Conservation (phyloP, 2,888 invertebrate genomes). For the Rhorus exstirpatorius region DNA sequence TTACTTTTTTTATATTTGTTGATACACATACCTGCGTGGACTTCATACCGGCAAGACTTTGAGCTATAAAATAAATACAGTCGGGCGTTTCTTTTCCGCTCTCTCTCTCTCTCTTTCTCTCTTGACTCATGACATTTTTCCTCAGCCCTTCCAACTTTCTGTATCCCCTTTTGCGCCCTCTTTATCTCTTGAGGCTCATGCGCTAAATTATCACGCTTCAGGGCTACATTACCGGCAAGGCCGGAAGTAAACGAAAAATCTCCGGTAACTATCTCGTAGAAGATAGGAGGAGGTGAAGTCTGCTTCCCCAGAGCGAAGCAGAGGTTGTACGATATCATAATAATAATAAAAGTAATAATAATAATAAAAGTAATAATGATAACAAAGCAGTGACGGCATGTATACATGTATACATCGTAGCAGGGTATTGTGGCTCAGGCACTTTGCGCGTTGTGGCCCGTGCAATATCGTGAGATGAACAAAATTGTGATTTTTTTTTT, state of each 20-base stretch:
- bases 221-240: slow-evolving; percentile 33
- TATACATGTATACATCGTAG: too few relatives aligned
- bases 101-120: slow-evolving; percentile 29
- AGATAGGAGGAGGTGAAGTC: not conserved
- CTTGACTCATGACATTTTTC: slow-evolving; percentile 45
- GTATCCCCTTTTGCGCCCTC: slow-evolving; percentile 17
- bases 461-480: too few relatives aligned
- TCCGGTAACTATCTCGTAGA: slow-evolving; percentile 29
- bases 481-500: too few relatives aligned
- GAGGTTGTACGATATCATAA: slow-evolving; percentile 61
- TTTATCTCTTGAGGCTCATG: slow-evolving; percentile 48
- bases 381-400: too few relatives aligned
- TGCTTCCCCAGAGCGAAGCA: slow-evolving; percentile 9
- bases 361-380: too few relatives aligned
- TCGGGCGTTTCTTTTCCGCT: slow-evolving; percentile 11
- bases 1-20: slow-evolving; percentile 64
- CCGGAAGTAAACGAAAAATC: slow-evolving; percentile 53
- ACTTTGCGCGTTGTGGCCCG: too few relatives aligned
- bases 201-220: slow-evolving; percentile 63
- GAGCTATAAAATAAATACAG: slow-evolving; percentile 62
- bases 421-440: too few relatives aligned
- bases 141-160: not conserved
- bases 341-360: slow-evolving; percentile 43
- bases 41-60: slow-evolving; percentile 31
- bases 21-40: slow-evolving; percentile 26